Evolutionary conservation across 1,140 invertebrate genomes (phyloP).

Genomic region (Drosophila melanica): DNA sequence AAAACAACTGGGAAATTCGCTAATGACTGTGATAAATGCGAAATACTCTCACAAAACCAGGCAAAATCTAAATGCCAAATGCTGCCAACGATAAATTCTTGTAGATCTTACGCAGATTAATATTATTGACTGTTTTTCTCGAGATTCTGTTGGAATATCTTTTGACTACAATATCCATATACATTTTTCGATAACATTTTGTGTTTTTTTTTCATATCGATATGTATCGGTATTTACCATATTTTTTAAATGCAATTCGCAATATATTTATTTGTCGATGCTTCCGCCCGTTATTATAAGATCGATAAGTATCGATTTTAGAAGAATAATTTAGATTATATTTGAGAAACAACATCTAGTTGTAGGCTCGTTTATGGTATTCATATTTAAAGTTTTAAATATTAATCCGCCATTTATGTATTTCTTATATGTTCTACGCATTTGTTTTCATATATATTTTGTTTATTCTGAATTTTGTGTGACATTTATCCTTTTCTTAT

Average conservation of each 20-base stretch:
- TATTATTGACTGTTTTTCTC: not conserved
- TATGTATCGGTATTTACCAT: not conserved
- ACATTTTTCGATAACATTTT: not conserved
- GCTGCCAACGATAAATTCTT: too few species aligned
- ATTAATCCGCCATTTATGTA: too few species aligned
- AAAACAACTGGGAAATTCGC: slow-evolving; percentile 42
- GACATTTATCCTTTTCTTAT: not conserved
- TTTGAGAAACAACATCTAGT: too few species aligned
- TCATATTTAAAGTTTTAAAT: too few species aligned
- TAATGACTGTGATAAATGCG: not conserved
- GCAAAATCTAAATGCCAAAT: too few species aligned
- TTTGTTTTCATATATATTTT: not conserved
- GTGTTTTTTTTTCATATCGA: too few species aligned
- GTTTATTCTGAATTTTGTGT: too few species aligned
- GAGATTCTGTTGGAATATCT: not conserved
- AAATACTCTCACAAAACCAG: slow-evolving; percentile 1
- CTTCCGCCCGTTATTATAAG: too few species aligned
- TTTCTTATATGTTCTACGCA: not conserved
- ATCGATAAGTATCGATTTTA: too few species aligned
- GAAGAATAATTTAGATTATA: too few species aligned
- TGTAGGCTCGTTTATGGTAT: too few species aligned
- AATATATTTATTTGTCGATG: not conserved
- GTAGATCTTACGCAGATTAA: not conserved
- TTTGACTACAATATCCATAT: not conserved
- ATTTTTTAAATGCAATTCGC: not conserved